These are phyloP conservation scores for Unio delphinus DNA, from an alignment of 2,888 invertebrate species.

Conservation along the genomic window DNA sequence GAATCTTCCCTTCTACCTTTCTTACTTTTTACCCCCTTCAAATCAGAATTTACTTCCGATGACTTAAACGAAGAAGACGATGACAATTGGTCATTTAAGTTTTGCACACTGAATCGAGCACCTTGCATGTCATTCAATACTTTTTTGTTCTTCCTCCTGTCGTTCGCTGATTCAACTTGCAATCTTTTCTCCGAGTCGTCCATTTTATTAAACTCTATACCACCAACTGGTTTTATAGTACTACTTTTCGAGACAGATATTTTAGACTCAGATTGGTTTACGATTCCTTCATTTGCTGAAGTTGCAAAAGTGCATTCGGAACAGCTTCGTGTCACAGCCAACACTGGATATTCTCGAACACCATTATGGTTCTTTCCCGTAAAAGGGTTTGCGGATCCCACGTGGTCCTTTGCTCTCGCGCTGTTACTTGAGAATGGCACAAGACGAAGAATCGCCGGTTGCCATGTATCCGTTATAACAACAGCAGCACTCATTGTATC, in stretches of 20 bases:
- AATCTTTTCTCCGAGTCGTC: constrained; percentile 8
- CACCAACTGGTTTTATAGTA: background rate
- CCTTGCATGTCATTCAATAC: background rate
- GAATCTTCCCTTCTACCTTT: constrained; percentile 11
- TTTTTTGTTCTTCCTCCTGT: too few species aligned
- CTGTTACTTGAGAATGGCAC: constrained; percentile 54
- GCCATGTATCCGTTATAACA: constrained; percentile 48
- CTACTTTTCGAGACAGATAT: background rate
- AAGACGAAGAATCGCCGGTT: constrained; percentile 52
- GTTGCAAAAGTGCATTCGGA: constrained; percentile 17
- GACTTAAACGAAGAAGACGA: constrained; percentile 27
- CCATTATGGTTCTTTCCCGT: constrained; percentile 6
- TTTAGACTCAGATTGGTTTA: too few species aligned
- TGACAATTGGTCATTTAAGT: constrained; percentile 40
- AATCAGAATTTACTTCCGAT: constrained; percentile 14
- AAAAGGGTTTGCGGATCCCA: background rate
- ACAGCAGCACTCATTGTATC: constrained; percentile 44
- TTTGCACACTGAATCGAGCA: constrained; percentile 29
- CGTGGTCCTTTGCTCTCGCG: constrained; percentile 21
- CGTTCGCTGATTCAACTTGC: too few species aligned
- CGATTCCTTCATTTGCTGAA: background rate
- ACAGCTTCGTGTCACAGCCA: constrained; percentile 37
- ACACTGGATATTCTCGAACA: constrained; percentile 32
- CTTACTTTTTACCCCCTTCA: constrained; percentile 6
- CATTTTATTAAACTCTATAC: background rate